Conservation (phyloP, 2,888 invertebrate genomes). For the Xylota sylvarum region DNA sequence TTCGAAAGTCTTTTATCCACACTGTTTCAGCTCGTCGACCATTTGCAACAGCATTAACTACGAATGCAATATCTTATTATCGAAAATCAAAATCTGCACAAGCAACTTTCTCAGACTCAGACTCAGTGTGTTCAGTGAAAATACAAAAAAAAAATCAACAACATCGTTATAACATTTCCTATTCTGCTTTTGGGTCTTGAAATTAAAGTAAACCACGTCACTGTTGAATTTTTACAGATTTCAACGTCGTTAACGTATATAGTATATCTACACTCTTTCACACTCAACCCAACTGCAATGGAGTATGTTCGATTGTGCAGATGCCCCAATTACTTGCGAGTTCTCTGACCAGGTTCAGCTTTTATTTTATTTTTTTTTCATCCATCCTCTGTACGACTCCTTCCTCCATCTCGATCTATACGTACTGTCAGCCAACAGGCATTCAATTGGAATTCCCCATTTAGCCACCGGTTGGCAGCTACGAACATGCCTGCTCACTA, state of each 20-base stretch:
- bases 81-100: slow-evolving; percentile 29
- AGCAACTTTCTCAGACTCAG: slow-evolving; percentile 42
- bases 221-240: slow-evolving; percentile 15
- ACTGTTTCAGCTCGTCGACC: slow-evolving; percentile 1
- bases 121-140: background rate
- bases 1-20: slow-evolving; percentile 17
- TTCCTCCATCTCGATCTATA: background rate
- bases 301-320: slow-evolving; percentile 28
- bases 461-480: slow-evolving; percentile 60
- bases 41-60: slow-evolving; percentile 13
- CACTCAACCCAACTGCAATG: background rate
- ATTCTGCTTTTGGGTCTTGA: slow-evolving; percentile 29
- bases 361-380: no score
- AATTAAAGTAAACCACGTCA: slow-evolving; percentile 35
- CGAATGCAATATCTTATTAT: slow-evolving; percentile 19
- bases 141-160: slow-evolving; percentile 1
- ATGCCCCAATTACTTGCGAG: slow-evolving; percentile 56
- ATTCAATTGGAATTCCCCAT: slow-evolving; percentile 61
- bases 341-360: slow-evolving; percentile 44
- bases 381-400: slow-evolving; percentile 21
- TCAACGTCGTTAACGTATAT: slow-evolving; percentile 17
- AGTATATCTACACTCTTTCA: background rate
- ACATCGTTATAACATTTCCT: slow-evolving; percentile 37
- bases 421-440: slow-evolving; percentile 18
- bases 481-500: slow-evolving; percentile 18